phyloP scores from a whole-genome alignment of 2,888 invertebrate species.

The Parasteatoda lunata region DNA sequence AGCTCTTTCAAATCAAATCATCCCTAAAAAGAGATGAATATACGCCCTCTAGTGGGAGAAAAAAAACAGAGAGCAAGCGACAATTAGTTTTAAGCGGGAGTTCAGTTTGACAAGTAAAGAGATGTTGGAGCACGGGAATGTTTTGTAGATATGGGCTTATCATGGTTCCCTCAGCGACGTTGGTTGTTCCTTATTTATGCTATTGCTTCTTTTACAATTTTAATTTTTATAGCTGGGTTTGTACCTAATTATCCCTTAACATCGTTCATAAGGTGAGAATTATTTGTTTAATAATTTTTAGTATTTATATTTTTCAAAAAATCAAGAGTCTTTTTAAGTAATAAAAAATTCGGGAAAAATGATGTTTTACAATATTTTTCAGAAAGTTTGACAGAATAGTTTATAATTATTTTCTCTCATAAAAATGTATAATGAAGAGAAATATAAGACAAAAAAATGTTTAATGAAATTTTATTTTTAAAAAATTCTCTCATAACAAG shows the following conservation, averaged over 20 bases:
- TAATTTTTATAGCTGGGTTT: constrained; percentile 39
- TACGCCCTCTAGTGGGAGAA: constrained; percentile 44
- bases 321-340: no score
- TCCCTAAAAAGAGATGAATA: constrained; percentile 7
- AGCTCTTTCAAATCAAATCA: constrained; percentile 10
- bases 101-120: background rate
- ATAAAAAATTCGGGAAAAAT: no score
- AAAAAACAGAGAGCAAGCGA: constrained; percentile 23
- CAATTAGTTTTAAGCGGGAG: constrained; percentile 7
- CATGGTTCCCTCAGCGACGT: constrained; percentile 1
- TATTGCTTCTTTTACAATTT: constrained; percentile 30
- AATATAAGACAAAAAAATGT: no score
- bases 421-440: no score
- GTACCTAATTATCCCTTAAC: constrained; percentile 18
- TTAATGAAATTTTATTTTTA: no score
- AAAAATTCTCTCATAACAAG: no score
- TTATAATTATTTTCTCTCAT: no score
- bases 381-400: no score
- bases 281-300: background rate
- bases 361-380: no score
- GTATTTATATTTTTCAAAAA: no score
- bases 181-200: constrained; percentile 26
- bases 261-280: constrained; percentile 4
- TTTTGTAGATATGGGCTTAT: constrained; percentile 5
- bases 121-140: background rate